Evolutionary conservation across 2,888 invertebrate genomes (phyloP), one percentile per base, ranked within the genome.

Genomic region (Nebria salina): DNA sequence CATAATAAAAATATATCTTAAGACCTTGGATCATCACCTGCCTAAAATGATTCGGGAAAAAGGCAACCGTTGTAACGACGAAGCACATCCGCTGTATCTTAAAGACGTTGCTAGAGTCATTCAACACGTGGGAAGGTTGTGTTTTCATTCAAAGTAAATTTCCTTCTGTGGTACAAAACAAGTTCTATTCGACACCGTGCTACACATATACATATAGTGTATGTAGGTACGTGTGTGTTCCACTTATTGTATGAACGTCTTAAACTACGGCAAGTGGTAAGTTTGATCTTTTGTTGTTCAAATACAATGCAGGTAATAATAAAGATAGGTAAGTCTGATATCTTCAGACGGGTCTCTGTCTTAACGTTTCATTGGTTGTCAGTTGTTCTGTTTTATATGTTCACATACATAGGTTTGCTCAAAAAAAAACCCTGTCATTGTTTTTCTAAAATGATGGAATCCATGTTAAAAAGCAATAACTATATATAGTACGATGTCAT

Each of bases 91-190:
- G 70, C 70, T 70, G 25, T 34, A 25, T 20, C 26, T 26, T 26
- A 15, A 70, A 70, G 70, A 70, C 70, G 20, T 54, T 54, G 13
- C 2, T 8, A 54, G 26, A 70, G 70, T 70, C 70, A 70, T 70
- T 70, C 25, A 70, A 70, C 6, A 25, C 70, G 70, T 70, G 70
- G 70, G 70, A 70, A 70, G 70, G 34, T 70, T 70, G 25, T 70
- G 70, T 70, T 70, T 25, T 70, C 11, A 25, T 70, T 25, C 15
- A 70, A 25, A 70, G 15, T 20, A 66, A 8, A n/a, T 66, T 66
- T 66, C 11, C 66, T 66, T 25, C n/a, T 15, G 66, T 66, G 13
- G 25, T 25, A 66, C 15, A 66, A 66, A 66, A 66, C 66, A 66
- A 7, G 66, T 66, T 66, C 13, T n/a, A 34, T 34, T 34, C 34